Evolutionary conservation across 2,888 invertebrate genomes (phyloP).

Genomic region (Drosophila affinis): DNA sequence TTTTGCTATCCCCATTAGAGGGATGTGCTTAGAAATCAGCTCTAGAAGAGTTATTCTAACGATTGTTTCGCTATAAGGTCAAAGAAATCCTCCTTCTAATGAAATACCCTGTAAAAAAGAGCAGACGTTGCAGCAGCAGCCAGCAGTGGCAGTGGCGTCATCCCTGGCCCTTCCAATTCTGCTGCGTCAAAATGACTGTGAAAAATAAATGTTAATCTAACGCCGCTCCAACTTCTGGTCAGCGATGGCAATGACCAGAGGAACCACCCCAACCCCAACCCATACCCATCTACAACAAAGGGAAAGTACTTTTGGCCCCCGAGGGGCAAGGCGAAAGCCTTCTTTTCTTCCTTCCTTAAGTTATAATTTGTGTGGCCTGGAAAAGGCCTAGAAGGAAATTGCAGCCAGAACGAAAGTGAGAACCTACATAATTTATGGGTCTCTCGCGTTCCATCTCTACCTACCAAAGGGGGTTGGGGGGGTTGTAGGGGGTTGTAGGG

Average conservation of each 20-base stretch:
- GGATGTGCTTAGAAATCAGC: background rate
- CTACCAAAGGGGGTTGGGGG: background rate
- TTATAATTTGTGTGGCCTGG: conserved; percentile 17
- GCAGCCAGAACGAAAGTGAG: conserved; percentile 11
- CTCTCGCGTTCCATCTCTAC: conserved; percentile 16
- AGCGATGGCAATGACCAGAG: conserved; percentile 5
- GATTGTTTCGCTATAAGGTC: no score
- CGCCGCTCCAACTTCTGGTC: conserved; percentile 40
- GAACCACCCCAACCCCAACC: background rate
- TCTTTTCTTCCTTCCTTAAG: background rate
- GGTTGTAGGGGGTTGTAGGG: no score
- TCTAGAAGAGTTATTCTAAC: no score
- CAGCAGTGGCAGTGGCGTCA: background rate
- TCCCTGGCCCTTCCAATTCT: conserved; percentile 32
- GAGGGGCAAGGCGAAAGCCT: background rate
- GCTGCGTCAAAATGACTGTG: conserved; percentile 72
- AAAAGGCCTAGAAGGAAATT: conserved; percentile 20
- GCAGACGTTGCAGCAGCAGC: no score
- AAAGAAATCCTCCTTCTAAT: no score
- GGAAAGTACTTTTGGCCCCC: background rate
- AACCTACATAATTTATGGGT: conserved; percentile 28
- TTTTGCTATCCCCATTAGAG: no score
- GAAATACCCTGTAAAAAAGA: no score
- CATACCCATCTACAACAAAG: background rate
- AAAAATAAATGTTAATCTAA: conserved; percentile 80